Conservation (phyloP, 2,888 invertebrate genomes). For the Eupithecia inturbata region DNA sequence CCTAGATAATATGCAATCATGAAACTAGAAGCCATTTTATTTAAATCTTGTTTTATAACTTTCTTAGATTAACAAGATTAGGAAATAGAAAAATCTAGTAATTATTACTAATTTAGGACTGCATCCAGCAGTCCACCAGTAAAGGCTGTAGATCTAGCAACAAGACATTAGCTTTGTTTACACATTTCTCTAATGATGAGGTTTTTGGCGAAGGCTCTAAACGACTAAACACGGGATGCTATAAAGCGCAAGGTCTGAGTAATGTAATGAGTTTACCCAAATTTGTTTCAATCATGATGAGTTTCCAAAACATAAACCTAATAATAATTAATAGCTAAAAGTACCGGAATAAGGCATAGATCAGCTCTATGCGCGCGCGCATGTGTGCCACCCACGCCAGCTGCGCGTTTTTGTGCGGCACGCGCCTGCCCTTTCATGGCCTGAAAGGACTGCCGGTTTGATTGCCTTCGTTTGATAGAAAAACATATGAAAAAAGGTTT, state of each 20-base stretch:
- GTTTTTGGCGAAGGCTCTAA: not conserved
- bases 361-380: conserved; percentile 37
- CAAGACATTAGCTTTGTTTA: not conserved
- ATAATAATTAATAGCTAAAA: conserved; percentile 14
- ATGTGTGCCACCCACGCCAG: conserved; percentile 71
- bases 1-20: not conserved
- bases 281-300: not conserved
- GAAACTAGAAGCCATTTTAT: not conserved
- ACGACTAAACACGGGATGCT: not conserved
- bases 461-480: conserved; percentile 37
- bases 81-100: not conserved
- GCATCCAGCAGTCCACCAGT: not conserved
- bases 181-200: not conserved
- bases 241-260: not conserved
- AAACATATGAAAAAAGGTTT: conserved; percentile 21
- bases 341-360: conserved; percentile 23
- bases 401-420: conserved; percentile 72
- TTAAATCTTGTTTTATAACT: no score
- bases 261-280: not conserved
- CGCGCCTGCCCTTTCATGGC: conserved; percentile 63
- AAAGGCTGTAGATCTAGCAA: not conserved
- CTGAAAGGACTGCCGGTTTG: conserved; percentile 43
- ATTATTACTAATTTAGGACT: not conserved
- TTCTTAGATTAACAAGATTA: not conserved
- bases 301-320: not conserved